Conservation (phyloP, 1,140 invertebrate genomes). For the Tetragnatha versicolor region DNA sequence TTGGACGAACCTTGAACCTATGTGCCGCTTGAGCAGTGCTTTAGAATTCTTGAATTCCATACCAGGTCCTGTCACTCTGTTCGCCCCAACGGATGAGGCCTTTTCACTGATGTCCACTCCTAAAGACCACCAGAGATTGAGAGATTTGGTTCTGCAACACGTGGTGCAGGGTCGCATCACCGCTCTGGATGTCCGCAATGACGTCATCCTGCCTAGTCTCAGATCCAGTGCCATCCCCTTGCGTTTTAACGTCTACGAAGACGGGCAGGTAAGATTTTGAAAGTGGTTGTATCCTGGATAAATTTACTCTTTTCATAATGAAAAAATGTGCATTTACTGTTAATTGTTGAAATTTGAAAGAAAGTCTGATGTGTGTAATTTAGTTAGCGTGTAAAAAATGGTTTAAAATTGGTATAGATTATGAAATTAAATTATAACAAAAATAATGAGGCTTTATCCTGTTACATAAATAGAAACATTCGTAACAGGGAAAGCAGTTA, state of each 20-base stretch:
- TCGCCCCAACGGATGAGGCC: constrained; percentile 48
- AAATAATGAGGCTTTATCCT: too few relatives aligned
- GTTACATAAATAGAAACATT: too few relatives aligned
- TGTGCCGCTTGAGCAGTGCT: too few relatives aligned
- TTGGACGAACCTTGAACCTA: too few relatives aligned
- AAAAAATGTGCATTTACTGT: too few relatives aligned
- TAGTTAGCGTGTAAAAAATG: too few relatives aligned
- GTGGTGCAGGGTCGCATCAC: constrained; percentile 10
- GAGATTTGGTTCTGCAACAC: constrained; percentile 46
- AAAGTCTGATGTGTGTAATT: too few relatives aligned
- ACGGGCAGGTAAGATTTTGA: constrained; percentile 34
- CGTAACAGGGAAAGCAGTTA: too few relatives aligned
- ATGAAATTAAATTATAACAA: too few relatives aligned
- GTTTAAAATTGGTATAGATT: too few relatives aligned
- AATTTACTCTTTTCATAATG: background rate
- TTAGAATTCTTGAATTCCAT: too few relatives aligned
- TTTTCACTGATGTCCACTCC: constrained; percentile 14
- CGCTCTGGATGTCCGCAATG: constrained; percentile 17
- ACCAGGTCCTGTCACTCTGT: constrained; percentile 35
- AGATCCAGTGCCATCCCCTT: background rate
- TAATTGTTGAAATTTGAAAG: too few relatives aligned
- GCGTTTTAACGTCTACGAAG: constrained; percentile 42
- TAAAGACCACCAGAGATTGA: background rate
- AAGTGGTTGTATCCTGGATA: background rate
- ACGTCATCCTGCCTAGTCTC: constrained; percentile 25